Evolutionary conservation across 2,113 vertebrate genomes (phyloP).

Genomic region (Rhinoderma darwinii): DNA sequence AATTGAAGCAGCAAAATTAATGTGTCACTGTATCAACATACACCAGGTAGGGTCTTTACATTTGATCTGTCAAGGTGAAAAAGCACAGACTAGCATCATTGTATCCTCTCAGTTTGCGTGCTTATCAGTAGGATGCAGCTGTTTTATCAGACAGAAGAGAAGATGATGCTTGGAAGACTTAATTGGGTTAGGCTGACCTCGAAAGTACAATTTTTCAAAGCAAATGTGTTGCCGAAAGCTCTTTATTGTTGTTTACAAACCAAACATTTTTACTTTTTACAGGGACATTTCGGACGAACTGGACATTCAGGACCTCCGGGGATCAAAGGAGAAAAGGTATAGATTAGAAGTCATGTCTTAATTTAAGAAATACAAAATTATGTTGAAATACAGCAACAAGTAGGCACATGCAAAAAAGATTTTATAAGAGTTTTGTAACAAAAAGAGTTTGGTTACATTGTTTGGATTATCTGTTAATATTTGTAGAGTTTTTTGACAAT

Average conservation of each 20-base stretch:
- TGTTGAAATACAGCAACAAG: neutral
- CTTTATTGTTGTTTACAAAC: slow-evolving; percentile 60
- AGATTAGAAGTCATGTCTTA: slow-evolving; percentile 5
- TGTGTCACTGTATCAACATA: slow-evolving; percentile 64
- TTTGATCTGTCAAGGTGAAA: slow-evolving; percentile 66
- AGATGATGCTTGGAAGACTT: slow-evolving; percentile 61
- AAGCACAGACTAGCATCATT: slow-evolving; percentile 60
- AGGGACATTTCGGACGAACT: slow-evolving; percentile 88
- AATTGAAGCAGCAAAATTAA: slow-evolving; percentile 66
- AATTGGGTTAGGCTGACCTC: slow-evolving; percentile 64
- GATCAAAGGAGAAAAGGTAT: slow-evolving; percentile 80
- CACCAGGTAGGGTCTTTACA: slow-evolving; percentile 63
- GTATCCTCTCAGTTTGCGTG: slow-evolving; percentile 62
- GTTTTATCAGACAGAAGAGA: slow-evolving; percentile 63
- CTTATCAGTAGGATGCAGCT: slow-evolving; percentile 65
- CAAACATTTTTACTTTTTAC: slow-evolving; percentile 61
- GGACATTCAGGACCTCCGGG: slow-evolving; percentile 76
- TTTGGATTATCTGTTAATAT: neutral
- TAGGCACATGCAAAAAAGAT: neutral
- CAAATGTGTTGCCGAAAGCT: slow-evolving; percentile 17
- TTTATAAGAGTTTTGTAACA: neutral
- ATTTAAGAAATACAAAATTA: neutral
- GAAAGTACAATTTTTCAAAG: slow-evolving; percentile 61
- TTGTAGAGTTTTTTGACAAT: neutral
- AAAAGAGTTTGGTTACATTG: neutral